phyloP scores from a whole-genome alignment of 2,888 invertebrate species.

The Molorchus minor region DNA sequence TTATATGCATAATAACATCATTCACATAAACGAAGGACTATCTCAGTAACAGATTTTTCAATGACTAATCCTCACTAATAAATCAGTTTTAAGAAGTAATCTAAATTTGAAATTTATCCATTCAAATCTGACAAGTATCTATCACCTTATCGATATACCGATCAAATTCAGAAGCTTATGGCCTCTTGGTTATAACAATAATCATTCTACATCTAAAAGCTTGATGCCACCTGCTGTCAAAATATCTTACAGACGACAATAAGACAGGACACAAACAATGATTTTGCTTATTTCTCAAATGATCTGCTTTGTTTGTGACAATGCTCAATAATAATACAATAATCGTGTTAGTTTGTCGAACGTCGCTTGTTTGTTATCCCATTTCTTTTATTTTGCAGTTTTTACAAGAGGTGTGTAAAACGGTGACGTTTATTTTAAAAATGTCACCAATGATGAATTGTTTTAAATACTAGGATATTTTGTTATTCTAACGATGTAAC shows the following conservation, averaged over 20 bases:
- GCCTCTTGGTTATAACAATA: slow-evolving; percentile 37
- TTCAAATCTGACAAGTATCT: slow-evolving; percentile 45
- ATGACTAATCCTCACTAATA: slow-evolving; percentile 42
- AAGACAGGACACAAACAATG: slow-evolving; percentile 31
- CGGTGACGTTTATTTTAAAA: slow-evolving; percentile 17
- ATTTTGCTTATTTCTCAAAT: slow-evolving; percentile 25
- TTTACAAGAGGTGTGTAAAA: too few relatives aligned
- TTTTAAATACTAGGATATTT: too few relatives aligned
- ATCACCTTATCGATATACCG: slow-evolving; percentile 43
- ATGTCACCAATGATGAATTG: slow-evolving; percentile 12
- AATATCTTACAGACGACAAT: slow-evolving; percentile 24
- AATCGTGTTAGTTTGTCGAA: slow-evolving; percentile 31
- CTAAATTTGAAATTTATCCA: slow-evolving; percentile 41
- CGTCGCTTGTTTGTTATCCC: slow-evolving; percentile 16
- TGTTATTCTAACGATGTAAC: too few relatives aligned
- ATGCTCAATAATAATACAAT: slow-evolving; percentile 24
- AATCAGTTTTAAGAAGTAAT: slow-evolving; percentile 47
- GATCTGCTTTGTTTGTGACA: slow-evolving; percentile 22
- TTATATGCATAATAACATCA: too few relatives aligned
- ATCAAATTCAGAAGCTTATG: slow-evolving; percentile 49
- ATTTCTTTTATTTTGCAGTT: slow-evolving; percentile 11
- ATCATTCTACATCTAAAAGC: slow-evolving; percentile 29
- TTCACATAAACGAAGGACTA: slow-evolving; percentile 14
- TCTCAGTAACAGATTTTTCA: slow-evolving; percentile 16
- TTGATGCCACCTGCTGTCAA: slow-evolving; percentile 35